Evolutionary conservation across 2,113 vertebrate genomes (phyloP).

Genomic region (Campylomormyrus numenius): DNA sequence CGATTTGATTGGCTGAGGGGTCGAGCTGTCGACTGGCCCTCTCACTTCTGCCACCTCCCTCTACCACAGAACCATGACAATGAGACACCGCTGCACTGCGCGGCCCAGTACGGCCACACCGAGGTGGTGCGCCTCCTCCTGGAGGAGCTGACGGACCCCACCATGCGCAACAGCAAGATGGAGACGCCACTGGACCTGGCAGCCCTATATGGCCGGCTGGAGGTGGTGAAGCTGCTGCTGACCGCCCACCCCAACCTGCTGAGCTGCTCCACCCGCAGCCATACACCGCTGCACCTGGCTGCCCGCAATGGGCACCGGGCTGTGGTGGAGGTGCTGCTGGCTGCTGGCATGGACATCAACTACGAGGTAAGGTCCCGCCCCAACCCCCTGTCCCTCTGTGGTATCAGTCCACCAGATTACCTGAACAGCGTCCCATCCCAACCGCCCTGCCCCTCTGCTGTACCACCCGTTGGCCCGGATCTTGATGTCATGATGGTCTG

Average conservation of each 20-base stretch:
- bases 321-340: slow-evolving; percentile 85
- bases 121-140: slow-evolving; percentile 86
- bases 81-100: slow-evolving; percentile 93
- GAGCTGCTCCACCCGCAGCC: slow-evolving; percentile 88
- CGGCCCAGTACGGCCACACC: slow-evolving; percentile 90
- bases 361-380: slow-evolving; percentile 69
- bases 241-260: slow-evolving; percentile 91
- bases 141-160: slow-evolving; percentile 95
- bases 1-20: neutral
- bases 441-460: neutral
- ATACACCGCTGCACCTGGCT: slow-evolving; percentile 89
- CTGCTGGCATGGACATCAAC: slow-evolving; percentile 95
- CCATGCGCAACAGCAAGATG: slow-evolving; percentile 96
- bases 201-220: slow-evolving; percentile 86
- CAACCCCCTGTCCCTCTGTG: neutral
- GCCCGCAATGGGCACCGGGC: slow-evolving; percentile 86
- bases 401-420: neutral
- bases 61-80: slow-evolving; percentile 88
- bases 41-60: neutral
- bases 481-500: neutral
- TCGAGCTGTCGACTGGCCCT: neutral
- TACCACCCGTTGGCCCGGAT: too few relatives aligned
- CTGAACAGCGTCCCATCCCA: neutral
- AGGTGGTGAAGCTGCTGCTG: slow-evolving; percentile 91
- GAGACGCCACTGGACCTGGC: slow-evolving; percentile 95